A percentile compares a stretch with the other conserved stretches of the same genome.
Conservation (phyloP, 2,888 invertebrate species). For the Meiosimyza platycephala region DNA sequence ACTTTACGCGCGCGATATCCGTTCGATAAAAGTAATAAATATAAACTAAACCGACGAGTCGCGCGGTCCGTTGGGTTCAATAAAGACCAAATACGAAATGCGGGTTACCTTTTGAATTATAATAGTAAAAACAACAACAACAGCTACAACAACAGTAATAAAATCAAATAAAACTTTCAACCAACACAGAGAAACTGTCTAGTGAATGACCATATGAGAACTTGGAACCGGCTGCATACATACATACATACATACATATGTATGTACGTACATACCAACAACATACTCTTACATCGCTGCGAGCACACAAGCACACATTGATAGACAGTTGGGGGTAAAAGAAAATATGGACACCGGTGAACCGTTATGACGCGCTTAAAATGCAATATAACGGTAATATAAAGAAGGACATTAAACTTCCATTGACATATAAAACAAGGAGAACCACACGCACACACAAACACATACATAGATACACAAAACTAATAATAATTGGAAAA, state of each 20-base stretch:
- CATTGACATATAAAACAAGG: slow-evolving; percentile 23
- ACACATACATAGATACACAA: slow-evolving; percentile 20
- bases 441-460: slow-evolving; percentile 32
- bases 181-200: neutral
- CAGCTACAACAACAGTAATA: slow-evolving; percentile 18
- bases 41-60: slow-evolving; percentile 61
- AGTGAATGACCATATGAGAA: too few species aligned
- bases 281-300: too few species aligned
- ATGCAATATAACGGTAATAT: slow-evolving; percentile 4
- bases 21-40: slow-evolving; percentile 67
- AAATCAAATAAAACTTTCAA: slow-evolving; percentile 17
- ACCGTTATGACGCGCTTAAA: slow-evolving; percentile 13
- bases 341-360: neutral
- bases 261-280: neutral
- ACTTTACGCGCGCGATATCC: slow-evolving; percentile 57
- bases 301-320: neutral
- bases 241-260: neutral
- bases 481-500: slow-evolving; percentile 29
- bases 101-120: slow-evolving; percentile 12
- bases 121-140: slow-evolving; percentile 37
- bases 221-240: slow-evolving; percentile 3
- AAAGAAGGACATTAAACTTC: slow-evolving; percentile 23
- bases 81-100: slow-evolving; percentile 48
- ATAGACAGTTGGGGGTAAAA: neutral
- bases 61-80: slow-evolving; percentile 42